Base-by-base conservation (phyloP, 2,888 invertebrate genomes). In the Drosophila subquinaria region DNA sequence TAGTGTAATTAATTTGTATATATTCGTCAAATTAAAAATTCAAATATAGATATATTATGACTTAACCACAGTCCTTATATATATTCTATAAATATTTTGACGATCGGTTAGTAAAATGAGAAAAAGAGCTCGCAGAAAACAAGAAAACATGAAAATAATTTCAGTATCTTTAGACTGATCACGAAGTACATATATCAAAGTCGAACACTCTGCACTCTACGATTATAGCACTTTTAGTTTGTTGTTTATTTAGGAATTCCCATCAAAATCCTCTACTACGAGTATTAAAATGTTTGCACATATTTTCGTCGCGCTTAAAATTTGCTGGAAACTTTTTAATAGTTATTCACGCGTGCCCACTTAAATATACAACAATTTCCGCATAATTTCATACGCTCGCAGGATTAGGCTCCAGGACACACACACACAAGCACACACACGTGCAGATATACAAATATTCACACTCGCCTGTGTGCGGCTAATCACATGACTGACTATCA, bases 281-380 rank as follows among this genome's bases (percentile, higher is more conserved):
- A 30, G 30, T 8, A 30, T 30, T 30, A 8, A 30, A 30, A 30
- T 30, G 8, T 30, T 40, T 17, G 23, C 61, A 50, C 27, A 51
- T 33, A 30, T 30, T 56, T 66, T 55, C 27, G 20, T 17, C n/a
- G 17, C 20, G 30, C 42, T 71, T 66, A 33, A 71, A 71, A 72
- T 50, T 53, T 20, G 36, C 51, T 52, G 62, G 5, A 17, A 67
- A 73, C 63, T 77, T 79, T 84, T 77, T 60, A 82, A 73, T 70
- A 73, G 74, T 68, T 66, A 71, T 75, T 78, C 71, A 86, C 81
- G 88, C 81, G 78, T 80, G 81, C 75, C 78, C 83, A 73, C 86
- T 88, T 84, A 88, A 82, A 86, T 84, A 84, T 84, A 86, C 88
- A 88, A 88, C 88, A 88, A 85, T 86, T 88, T 85, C 81, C 88